phyloP scores from a whole-genome alignment of 2,113 vertebrate species.

The Cyprinodon tularosa region DNA sequence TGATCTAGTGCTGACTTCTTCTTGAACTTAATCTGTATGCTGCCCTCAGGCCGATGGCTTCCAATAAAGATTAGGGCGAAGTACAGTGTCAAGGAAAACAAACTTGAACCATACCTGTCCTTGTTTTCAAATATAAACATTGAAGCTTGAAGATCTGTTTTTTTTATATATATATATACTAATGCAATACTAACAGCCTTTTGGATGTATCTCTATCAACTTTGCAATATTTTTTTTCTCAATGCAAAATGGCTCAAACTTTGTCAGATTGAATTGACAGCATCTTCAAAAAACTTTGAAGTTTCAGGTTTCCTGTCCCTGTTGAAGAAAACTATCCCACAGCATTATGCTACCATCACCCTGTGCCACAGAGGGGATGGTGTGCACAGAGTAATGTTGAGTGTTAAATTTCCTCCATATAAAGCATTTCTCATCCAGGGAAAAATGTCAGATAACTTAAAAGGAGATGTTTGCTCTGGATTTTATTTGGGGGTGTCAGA shows the following conservation, averaged over 20 bases:
- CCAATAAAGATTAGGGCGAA: background rate
- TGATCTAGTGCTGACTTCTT: slow-evolving; percentile 2
- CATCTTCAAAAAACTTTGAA: background rate
- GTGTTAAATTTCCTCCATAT: background rate
- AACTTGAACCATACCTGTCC: background rate
- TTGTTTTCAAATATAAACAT: background rate
- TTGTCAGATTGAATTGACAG: background rate
- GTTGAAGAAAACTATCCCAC: no score
- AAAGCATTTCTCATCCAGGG: background rate
- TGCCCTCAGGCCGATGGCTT: slow-evolving; percentile 2
- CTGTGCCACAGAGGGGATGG: no score
- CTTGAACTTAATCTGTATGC: background rate
- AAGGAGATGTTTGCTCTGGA: background rate
- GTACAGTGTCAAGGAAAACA: background rate
- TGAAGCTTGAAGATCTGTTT: background rate
- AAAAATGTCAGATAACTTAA: background rate
- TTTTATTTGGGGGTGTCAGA: background rate
- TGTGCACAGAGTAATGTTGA: no score
- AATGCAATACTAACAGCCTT: background rate
- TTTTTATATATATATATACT: background rate
- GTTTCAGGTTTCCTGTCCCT: background rate
- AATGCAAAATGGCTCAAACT: background rate
- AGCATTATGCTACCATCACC: no score
- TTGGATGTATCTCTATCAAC: background rate
- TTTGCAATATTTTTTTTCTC: background rate